Evolutionary conservation across 1,140 invertebrate species (phyloP), one percentile per base, ranked within the genome.

Genomic region (Pissodes strobi): DNA sequence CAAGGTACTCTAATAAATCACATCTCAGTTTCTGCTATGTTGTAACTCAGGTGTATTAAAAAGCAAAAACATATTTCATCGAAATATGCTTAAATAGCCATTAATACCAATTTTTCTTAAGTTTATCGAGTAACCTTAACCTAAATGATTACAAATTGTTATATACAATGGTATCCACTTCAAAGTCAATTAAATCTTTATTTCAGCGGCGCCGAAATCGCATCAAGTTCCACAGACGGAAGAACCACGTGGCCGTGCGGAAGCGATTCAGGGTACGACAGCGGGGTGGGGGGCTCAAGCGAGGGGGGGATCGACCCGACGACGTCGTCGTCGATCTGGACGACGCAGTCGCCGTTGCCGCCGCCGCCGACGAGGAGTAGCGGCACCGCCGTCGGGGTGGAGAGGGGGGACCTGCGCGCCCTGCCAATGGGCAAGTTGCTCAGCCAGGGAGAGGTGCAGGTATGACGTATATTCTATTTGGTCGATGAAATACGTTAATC

Each of bases 221-320:
- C 79, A 83, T 86, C 79, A 87, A 88, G 79, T 91, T 90, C 82
- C 84, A 90, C 80, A 84, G 88, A 83, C 85, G 87, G 84, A 91
- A 91, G 81, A 83, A 89, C 78, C 89, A 91, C 80, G 85, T 84
- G 75, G 82, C 77, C 83, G 73, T 68, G 46, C 64, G 17, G 43
- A 67, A 68, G 63, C 52, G 55, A 59, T 58, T 65, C 45, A 23
- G 55, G 25, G 53, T 65, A 41, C 43, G 63, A 52, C 55, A 65
- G 39, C 39, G 53, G 13, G 45, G 37, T 17, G 53, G 41, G 6
- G 49, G 15, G 1, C n/a, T 18, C 22, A 12, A 18, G 3, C 22
- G 10, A 43, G 15, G 38, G 13, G 34, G 2, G 2, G 34, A 6
- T 13, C 6, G n/a, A 23, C 15, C 23, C 15, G 45, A 41, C 19